Evolutionary conservation across 2,888 invertebrate genomes (phyloP), one percentile per base, ranked within the genome.

Genomic region (Ypsolopha scabrella): DNA sequence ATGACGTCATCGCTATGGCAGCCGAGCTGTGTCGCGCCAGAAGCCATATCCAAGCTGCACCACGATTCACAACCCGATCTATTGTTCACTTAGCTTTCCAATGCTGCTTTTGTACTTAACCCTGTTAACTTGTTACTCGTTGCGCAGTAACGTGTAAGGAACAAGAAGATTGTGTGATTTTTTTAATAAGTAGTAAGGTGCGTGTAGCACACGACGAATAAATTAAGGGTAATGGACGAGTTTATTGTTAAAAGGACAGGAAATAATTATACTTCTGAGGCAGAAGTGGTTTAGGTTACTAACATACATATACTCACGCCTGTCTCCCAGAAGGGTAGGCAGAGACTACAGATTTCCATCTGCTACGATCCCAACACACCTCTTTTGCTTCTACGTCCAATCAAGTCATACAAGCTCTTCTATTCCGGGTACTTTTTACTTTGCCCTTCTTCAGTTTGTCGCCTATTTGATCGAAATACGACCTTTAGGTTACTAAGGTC

Each of bases 201-300:
- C 39, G 50, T 50, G 50, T 13, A 75, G 75, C 75, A 76, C 72
- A 76, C 78, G 75, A 65, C 79, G 77, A 72, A 80, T 82, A 80
- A 82, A 83, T 85, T 83, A 81, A 80, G 79, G 80, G 70, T 82
- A 85, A 85, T 85, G 83, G 83, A 85, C 83, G 82, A 75, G 73
- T 80, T 81, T 24, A 80, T 83, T 82, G 81, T 76, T 65, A 24
- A 68, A 69, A 69, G 70, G 74, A 80, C 81, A 80, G 85, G 82
- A 83, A 80, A 80, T 81, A 78, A 75, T 82, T 82, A 24, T 24
- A 24, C 24, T 24, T 24, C 24, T 24, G 24, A 24, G 4, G 24
- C 24, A 24, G 24, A 24, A 24, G 24, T 24, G 24, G 24, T 24
- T 24, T 24, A 24, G 24, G 24, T 24, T 24, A 24, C 24, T 24